phyloP scores from a whole-genome alignment of 1,140 invertebrate genomes.

The Drosophila sulfurigaster region DNA sequence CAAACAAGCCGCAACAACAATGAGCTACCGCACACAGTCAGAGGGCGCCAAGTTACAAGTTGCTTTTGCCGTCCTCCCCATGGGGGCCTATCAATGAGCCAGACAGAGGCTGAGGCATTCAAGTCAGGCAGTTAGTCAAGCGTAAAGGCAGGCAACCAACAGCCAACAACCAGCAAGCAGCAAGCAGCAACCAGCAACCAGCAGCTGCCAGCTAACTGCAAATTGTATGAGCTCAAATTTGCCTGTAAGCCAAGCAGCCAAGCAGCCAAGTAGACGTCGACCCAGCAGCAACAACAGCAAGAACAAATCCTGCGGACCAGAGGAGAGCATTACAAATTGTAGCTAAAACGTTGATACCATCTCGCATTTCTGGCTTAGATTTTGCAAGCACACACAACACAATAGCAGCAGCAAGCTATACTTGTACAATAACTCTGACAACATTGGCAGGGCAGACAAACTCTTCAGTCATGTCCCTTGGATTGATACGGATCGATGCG shows the following conservation, averaged over 20 bases:
- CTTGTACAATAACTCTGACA: slow-evolving; percentile 65
- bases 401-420: slow-evolving; percentile 1
- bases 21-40: slow-evolving; percentile 49
- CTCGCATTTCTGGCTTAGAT: slow-evolving; percentile 60
- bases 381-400: slow-evolving; percentile 44
- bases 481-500: slow-evolving; percentile 67
- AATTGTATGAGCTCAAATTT: slow-evolving; percentile 77
- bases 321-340: slow-evolving; percentile 50
- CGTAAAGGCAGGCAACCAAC: slow-evolving; percentile 47
- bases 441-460: slow-evolving; percentile 33
- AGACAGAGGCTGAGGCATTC: slow-evolving; percentile 36
- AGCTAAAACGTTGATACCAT: slow-evolving; percentile 67
- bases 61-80: slow-evolving; percentile 14
- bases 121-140: slow-evolving; percentile 70
- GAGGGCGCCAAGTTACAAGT: slow-evolving; percentile 40
- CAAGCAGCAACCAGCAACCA: slow-evolving; percentile 15
- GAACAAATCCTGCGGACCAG: slow-evolving; percentile 2
- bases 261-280: slow-evolving; percentile 22
- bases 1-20: slow-evolving; percentile 78
- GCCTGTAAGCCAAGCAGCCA: slow-evolving; percentile 53
- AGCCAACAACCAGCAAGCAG: slow-evolving; percentile 30
- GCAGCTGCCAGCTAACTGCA: slow-evolving; percentile 63
- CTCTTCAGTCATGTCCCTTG: slow-evolving; percentile 26
- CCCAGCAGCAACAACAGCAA: slow-evolving; percentile 8
- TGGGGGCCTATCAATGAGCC: slow-evolving; percentile 7